Base-by-base conservation (phyloP, 2,113 vertebrate genomes). In the Anarhynchus alexandrinus region DNA sequence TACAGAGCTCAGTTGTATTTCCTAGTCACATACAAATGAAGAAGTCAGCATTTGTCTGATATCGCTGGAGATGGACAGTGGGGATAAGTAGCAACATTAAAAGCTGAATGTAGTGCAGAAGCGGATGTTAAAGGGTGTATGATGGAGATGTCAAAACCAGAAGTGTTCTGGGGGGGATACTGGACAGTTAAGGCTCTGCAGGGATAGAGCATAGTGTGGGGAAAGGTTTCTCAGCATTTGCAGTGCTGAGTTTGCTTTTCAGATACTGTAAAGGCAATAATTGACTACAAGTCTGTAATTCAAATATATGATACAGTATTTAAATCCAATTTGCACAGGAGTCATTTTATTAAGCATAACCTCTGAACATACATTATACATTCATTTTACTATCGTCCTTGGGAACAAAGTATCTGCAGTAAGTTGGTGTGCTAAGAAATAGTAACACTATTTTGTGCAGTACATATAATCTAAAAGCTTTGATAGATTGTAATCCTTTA, bases 181-280 rank as follows among this genome's bases (percentile, higher is more conserved):
- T 11, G 45, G n/a, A 10, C 54, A 54, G 3, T 27, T 49, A 47
- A 61, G 10, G 23, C 29, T 74, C 25, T 72, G 22, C 1, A 6
- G 18, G 30, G 5, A 14, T 6, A 6, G 10, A 51, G 38, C 3
- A 1, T 34, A 49, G 23, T 2, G 0, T 47, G 59, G 18, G 13
- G 45, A 26, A 73, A 42, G n/a, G n/a, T 59, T 90, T 59, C 42
- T 74, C 27, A 36, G 55, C 15, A 19, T 22, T 70, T 52, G 5
- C 12, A 30, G 17, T 49, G 25, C 17, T 72, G 64, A 51, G 55
- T 62, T 83, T 69, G 34, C 38, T 36, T 88, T 86, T 88, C 45
- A 62, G 80, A 21, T 86, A 66, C 29, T 54, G 9, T 47, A 47
- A 83, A 61, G 45, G 38, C 38, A 86, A 15, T 59, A 80, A 88